phyloP scores from a whole-genome alignment of 2,113 vertebrate genomes.

The Cyanoderma ruficeps region DNA sequence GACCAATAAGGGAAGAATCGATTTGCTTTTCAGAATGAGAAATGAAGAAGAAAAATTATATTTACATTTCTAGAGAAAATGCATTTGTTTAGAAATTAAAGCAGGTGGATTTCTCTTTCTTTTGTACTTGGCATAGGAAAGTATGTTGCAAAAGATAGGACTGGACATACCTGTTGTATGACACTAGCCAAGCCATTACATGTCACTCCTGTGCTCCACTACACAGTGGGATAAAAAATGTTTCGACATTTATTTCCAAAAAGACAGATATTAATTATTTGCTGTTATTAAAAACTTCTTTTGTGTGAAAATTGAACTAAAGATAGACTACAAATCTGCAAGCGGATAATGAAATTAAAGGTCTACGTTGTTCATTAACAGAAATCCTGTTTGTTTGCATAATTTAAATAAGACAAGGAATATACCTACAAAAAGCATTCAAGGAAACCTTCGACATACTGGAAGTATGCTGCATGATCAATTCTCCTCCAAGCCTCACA shows the following conservation, averaged over 20 bases:
- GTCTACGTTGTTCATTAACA: not conserved
- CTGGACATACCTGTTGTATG: not conserved
- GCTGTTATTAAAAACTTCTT: not conserved
- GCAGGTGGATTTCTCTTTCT: not conserved
- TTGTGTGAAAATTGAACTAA: not conserved
- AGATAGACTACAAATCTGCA: not conserved
- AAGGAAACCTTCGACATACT: not conserved
- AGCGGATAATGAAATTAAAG: not conserved
- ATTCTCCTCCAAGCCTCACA: not conserved
- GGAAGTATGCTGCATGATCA: not conserved
- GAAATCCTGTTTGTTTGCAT: not conserved
- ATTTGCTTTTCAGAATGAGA: not conserved
- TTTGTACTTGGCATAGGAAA: not conserved
- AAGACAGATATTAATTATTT: not conserved
- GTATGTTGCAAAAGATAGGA: not conserved
- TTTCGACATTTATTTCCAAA: not conserved
- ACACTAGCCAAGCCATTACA: not conserved
- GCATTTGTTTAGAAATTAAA: not conserved
- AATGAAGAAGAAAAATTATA: not conserved
- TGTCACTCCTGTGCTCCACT: not conserved
- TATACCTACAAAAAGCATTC: not conserved
- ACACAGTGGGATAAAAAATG: not conserved
- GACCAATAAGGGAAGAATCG: not conserved
- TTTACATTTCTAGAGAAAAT: not conserved
- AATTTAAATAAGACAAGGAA: not conserved